Conservation (phyloP, 30 jellyfish, hydroid and myxozoan species). For the Morbakka virulenta region DNA sequence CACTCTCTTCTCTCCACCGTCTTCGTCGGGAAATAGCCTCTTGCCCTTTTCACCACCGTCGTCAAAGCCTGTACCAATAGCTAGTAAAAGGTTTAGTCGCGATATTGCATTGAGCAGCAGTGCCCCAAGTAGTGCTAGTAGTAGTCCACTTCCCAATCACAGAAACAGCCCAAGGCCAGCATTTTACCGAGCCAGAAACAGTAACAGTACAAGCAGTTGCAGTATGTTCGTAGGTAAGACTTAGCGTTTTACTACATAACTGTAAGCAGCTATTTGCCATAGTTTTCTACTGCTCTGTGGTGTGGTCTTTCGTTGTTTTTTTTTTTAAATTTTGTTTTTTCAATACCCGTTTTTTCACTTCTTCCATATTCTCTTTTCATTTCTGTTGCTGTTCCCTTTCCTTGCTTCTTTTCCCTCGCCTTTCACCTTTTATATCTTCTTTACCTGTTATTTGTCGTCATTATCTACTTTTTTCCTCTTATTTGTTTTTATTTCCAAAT, state of each 20-base stretch:
- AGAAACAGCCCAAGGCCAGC: slow-evolving; percentile 84
- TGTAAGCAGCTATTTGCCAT: not conserved
- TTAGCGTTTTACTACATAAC: too few species aligned
- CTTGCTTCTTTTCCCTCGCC: too few species aligned
- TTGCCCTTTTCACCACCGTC: slow-evolving; percentile 61
- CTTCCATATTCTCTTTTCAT: too few species aligned
- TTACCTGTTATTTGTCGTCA: too few species aligned
- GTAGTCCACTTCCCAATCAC: slow-evolving; percentile 87
- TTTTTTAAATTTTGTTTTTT: too few species aligned
- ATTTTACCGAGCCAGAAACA: slow-evolving; percentile 67
- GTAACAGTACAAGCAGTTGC: slow-evolving; percentile 75
- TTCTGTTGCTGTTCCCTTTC: too few species aligned
- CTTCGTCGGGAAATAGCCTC: slow-evolving; percentile 4
- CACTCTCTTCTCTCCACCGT: slow-evolving; percentile 18
- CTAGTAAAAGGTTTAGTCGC: slow-evolving; percentile 45
- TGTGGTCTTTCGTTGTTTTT: too few species aligned
- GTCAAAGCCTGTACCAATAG: slow-evolving; percentile 76
- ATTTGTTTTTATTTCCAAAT: too few species aligned
- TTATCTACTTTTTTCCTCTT: too few species aligned
- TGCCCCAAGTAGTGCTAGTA: slow-evolving; percentile 88
- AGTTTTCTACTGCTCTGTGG: not conserved
- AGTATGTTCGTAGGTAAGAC: slow-evolving; percentile 71
- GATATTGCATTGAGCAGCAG: slow-evolving; percentile 72
- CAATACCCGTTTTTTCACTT: too few species aligned
- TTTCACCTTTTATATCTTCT: too few species aligned